Base-by-base conservation (phyloP, 2,888 invertebrate genomes). In the Drosophila kambysellisi region DNA sequence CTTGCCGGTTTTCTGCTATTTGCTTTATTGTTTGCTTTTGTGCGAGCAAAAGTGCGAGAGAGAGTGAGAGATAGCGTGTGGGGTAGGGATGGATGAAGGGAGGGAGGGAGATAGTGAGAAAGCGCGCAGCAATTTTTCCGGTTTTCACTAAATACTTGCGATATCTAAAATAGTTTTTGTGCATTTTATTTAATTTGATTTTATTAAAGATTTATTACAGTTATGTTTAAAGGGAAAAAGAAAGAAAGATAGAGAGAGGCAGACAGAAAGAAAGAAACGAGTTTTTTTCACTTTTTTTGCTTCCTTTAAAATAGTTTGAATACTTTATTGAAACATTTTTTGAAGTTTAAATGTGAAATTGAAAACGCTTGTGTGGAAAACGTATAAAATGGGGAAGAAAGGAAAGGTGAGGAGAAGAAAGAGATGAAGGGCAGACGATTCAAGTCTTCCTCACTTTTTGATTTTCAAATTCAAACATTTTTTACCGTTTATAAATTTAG, bases 1-100 rank as follows among this genome's bases (percentile, higher is more conserved):
- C 88, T 85, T 88, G 87, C 85, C 85, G 85, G 85, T 86, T 86
- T 88, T 74, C 67, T 76, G 74, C 65, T 62, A 74, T 86, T 83
- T 74, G 85, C 81, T 88, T 85, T 85, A 60, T 54, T 84, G 76
- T 82, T 86, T 83, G 82, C 83, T 82, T 87, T 87, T 52, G 46
- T 11, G 52, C 2, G 3, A 60, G 48, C 25, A 30, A 25, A 12
- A 12, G 17, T 32, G 25, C 25, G n/a, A 17, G 25, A 17, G 0
- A 39, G 39, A 51, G 59, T n/a, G n/a, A 20, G 20, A 12, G 43
- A 46, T 15, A 25, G 46, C 15, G 4, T 46, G 8, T 25, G 15
- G 4, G 15, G 8, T 25, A 25, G 15, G 8, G 4, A 46, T 15
- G 46, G 25, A 15, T 4, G n/a, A 0, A n/a, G 12, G 0, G 17